Conservation (phyloP, 2,113 vertebrate genomes). For the Diphyllodes magnificus region DNA sequence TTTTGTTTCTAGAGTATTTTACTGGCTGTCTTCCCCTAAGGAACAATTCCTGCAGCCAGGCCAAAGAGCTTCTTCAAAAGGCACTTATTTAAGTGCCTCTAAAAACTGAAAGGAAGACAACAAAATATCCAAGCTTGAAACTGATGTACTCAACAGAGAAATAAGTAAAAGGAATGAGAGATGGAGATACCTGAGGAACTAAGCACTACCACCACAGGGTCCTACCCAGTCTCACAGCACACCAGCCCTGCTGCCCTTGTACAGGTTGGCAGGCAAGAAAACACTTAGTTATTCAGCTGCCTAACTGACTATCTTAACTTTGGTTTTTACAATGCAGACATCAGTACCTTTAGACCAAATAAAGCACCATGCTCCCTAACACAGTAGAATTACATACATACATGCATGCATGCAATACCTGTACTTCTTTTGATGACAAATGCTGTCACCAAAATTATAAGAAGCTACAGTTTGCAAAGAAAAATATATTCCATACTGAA, state of each 20-base stretch:
- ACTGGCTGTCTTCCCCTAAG: background rate
- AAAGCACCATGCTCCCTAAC: background rate
- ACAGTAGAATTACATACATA: background rate
- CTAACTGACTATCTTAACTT: background rate
- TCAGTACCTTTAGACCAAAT: background rate
- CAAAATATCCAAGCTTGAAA: background rate
- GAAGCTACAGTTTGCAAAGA: background rate
- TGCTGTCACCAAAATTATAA: background rate
- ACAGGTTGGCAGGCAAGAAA: background rate
- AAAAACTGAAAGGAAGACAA: background rate
- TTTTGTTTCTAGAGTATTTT: conserved; percentile 15
- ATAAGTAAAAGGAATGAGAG: background rate
- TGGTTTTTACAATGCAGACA: background rate
- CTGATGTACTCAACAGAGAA: background rate
- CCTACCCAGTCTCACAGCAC: background rate
- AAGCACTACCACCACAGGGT: background rate
- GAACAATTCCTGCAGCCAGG: background rate
- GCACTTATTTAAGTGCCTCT: background rate
- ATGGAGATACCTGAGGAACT: background rate
- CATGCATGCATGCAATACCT: background rate
- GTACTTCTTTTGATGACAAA: background rate
- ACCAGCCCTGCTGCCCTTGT: background rate
- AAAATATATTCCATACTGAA: background rate
- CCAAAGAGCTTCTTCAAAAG: background rate
- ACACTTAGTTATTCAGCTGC: background rate